Base-by-base conservation (phyloP, 2,888 invertebrate species). In the Strigamia maritima region DNA sequence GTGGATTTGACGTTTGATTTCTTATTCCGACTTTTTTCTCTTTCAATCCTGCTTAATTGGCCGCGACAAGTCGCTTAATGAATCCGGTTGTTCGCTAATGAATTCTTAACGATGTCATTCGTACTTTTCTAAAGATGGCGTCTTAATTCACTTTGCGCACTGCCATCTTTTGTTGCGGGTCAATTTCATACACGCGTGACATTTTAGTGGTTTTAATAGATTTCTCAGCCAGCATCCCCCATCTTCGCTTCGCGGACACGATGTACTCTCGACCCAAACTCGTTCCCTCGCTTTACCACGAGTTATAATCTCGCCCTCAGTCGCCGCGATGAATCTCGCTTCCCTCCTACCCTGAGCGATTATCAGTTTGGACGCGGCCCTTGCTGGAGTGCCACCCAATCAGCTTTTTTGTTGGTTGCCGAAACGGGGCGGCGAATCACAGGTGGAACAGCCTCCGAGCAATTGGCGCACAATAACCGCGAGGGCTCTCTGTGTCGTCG, bases 331-430 rank as follows among this genome's bases (percentile, higher is more conserved):
- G 70, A 28, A 28, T 60, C 54, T 40, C 22, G 19, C 31, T 40
- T 60, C 40, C 78, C 26, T 26, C 65, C 78, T n/a, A 31, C 78
- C 78, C 78, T 60, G 38, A 16, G 78, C 65, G 60, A 65, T 77
- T 77, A 77, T 12, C 10, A 40, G 26, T 22, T 26, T 79, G 79
- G 60, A 75, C 79, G 31, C 26, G 28, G 70, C 79, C 79, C 74
- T 40, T 44, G 79, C 79, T 4, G 74, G 44, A 74, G 79, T 75
- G 79, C 49, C 79, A 38, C 74, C 79, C 79, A 79, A 79, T 79
- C 79, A 79, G 79, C 54, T 79, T 79, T 79, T 79, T 79, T 77
- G 76, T 78, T 78, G 77, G 65, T 60, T 19, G 40, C 78, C 60
- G 24, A 38, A 28, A 35, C 40, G 79, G 38, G 26, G 74, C 26